Evolutionary conservation across 1,140 invertebrate genomes (phyloP), one percentile per base, ranked within the genome.

Genomic region (Calycopis cecrops): DNA sequence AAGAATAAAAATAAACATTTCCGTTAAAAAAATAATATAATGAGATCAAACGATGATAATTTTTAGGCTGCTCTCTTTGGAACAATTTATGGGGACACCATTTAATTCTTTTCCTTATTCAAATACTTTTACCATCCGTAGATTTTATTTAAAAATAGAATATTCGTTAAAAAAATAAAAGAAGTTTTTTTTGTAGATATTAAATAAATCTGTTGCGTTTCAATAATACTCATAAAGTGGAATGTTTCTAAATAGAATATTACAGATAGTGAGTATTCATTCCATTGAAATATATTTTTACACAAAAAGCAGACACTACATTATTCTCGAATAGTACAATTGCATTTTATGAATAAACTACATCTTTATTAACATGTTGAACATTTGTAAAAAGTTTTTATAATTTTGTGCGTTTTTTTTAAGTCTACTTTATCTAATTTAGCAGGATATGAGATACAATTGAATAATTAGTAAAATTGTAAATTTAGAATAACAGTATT

Each of bases 11-110:
- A 75, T 79, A 83, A 80, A 84, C 71, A 73, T 78, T 74, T 73
- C 64, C 62, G 79, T 73, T 81, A 81, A 62, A 81, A 81, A 74
- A 73, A 78, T 77, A 76, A 73, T 67, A 76, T 80, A 82, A 84
- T 86, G 83, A 86, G 83, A 86, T 86, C 83, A 86, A 81, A 79
- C 74, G 72, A 81, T 82, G 73, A 75, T 72, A 80, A 75, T 69
- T 86, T 85, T 86, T 86, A 78, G 83, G 79, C 76, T 84, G 83
- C 75, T 79, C 75, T 83, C 80, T 86, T 86, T 86, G 83, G 83
- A 84, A 84, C 78, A 85, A 79, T 75, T 85, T 79, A 67, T 73
- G 65, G 67, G 66, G 69, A 69, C 70, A 76, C 59, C 60, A 57
- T 62, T 65, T 63, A 57, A 59, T 51, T 63, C 69, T 44, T 16